Conservation (phyloP, 2,113 vertebrate genomes). For the Chrysochloris asiatica region DNA sequence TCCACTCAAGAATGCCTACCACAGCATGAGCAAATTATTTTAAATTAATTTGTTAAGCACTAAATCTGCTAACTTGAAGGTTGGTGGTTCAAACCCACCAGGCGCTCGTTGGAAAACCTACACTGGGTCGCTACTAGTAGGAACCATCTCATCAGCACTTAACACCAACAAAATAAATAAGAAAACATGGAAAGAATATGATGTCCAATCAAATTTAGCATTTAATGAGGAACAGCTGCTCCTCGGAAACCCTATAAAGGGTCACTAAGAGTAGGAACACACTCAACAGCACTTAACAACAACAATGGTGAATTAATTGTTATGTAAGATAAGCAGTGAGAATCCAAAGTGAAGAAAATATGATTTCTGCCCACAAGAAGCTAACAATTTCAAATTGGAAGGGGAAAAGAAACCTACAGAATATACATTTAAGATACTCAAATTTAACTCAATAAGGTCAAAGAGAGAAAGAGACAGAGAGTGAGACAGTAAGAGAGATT, state of each 20-base stretch:
- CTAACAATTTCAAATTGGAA: not conserved
- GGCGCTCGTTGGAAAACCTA: too few relatives aligned
- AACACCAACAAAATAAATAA: not conserved
- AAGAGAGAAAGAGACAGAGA: not conserved
- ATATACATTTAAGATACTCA: not conserved
- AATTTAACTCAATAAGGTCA: not conserved
- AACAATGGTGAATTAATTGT: not conserved
- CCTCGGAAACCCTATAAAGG: too few relatives aligned
- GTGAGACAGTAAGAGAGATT: too few relatives aligned
- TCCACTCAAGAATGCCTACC: not conserved
- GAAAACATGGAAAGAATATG: not conserved
- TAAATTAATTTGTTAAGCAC: constrained; percentile 40
- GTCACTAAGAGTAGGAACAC: too few relatives aligned
- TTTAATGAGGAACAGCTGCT: not conserved
- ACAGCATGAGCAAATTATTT: constrained; percentile 43
- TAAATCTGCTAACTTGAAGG: too few relatives aligned
- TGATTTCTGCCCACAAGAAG: not conserved
- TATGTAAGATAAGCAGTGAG: not conserved
- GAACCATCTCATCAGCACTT: too few relatives aligned
- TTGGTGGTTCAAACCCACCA: too few relatives aligned
- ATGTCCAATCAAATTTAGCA: constrained; percentile 34
- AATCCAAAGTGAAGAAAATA: not conserved
- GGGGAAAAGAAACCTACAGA: not conserved
- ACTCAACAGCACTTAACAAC: too few relatives aligned
- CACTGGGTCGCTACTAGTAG: too few relatives aligned